Conservation (phyloP, 2,113 vertebrate species). For the Gavia stellata region DNA sequence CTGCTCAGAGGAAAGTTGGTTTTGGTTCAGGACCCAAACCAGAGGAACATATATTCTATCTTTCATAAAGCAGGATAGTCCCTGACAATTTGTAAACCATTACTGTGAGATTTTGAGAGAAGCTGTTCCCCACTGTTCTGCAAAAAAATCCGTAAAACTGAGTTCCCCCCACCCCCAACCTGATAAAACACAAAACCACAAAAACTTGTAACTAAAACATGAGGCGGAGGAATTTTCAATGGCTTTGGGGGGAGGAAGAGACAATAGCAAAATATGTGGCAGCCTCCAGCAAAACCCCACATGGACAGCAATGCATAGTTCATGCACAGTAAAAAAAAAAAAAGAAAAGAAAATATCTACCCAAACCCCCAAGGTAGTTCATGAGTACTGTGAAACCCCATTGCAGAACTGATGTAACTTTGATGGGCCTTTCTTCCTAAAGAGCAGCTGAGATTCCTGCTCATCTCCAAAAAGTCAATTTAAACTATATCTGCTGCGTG, state of each 20-base stretch:
- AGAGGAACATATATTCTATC: not conserved
- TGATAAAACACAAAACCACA: constrained; percentile 12
- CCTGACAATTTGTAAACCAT: not conserved
- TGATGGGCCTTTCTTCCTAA: not conserved
- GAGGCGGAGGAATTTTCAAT: not conserved
- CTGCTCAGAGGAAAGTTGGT: not conserved
- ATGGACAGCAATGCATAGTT: not conserved
- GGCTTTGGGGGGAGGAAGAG: not conserved
- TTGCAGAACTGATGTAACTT: not conserved
- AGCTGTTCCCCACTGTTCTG: not conserved
- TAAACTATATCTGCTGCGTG: accelerated
- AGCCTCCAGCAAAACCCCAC: not conserved
- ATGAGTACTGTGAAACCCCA: not conserved
- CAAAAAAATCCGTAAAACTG: not conserved
- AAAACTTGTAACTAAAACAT: constrained; percentile 3
- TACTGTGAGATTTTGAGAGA: not conserved
- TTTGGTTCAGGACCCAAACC: not conserved
- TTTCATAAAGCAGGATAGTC: not conserved
- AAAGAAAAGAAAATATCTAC: not conserved
- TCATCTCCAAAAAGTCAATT: not conserved
- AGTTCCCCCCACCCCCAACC: not conserved
- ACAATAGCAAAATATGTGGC: not conserved
- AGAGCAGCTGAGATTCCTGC: not conserved
- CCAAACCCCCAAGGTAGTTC: not conserved
- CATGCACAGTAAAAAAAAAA: not conserved